Conservation (phyloP, 2,797 vertebrate genomes). For the Argya squamiceps region DNA sequence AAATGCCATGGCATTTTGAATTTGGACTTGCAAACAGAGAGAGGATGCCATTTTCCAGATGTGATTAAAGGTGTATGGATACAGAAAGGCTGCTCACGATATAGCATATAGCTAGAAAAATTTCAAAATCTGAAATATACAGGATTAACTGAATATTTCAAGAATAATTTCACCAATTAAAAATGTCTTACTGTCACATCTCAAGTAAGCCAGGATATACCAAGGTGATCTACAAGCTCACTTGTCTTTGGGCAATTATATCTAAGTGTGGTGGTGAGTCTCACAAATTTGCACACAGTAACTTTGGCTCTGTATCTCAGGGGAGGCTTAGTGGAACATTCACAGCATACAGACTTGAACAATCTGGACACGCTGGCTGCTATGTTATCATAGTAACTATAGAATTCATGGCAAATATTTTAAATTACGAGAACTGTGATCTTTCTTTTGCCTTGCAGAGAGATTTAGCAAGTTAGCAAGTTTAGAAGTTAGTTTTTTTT, state of each 20-base stretch:
- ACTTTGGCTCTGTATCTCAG: background rate
- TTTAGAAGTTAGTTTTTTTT: no score
- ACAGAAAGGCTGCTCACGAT: background rate
- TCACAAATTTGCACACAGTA: rapidly evolving
- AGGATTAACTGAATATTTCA: background rate
- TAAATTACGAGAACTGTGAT: background rate
- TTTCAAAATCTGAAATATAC: background rate
- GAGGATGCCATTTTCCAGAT: background rate
- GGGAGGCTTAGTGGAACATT: background rate
- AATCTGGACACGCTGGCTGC: background rate
- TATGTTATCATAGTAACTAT: background rate
- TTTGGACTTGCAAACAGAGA: background rate
- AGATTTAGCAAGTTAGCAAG: no score
- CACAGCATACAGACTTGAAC: background rate
- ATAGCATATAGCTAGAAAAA: background rate
- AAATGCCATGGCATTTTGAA: background rate
- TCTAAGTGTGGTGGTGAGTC: background rate
- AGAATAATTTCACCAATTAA: background rate
- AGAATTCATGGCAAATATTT: background rate
- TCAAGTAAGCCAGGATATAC: background rate
- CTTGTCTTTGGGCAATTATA: background rate
- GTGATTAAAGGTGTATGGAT: background rate
- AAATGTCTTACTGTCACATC: background rate
- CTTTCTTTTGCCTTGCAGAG: background rate
- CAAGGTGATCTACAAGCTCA: background rate